Evolutionary conservation across 1,140 invertebrate species (phyloP), one percentile per base, ranked within the genome.

Genomic region (Doryteuthis pealeii): DNA sequence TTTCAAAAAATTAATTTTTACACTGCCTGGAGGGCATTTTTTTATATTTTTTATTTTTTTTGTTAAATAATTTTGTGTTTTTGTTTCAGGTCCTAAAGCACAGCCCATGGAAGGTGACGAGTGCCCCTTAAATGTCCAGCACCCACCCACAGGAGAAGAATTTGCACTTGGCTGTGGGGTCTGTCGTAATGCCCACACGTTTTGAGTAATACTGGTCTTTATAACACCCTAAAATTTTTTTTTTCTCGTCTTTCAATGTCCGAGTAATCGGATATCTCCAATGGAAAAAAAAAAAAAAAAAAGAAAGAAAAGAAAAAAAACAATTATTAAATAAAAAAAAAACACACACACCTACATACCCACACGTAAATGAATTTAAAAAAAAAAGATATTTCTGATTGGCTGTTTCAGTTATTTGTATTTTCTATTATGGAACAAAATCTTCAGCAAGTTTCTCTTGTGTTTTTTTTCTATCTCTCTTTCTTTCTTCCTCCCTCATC

Each of bases 81-180:
- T 65, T 62, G 0, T 72, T n/a, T 62, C n/a, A 96, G 94, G 94
- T 77, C 94, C 96, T 0, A 93, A 95, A 90, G 94, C 93, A 8
- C 94, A 93, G 82, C 94, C 97, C 87, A 84, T 98, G 71, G 93
- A 97, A 79, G 96, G 95, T 26, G 95, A 97, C 12, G 88, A 89
- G 30, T 99, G 97, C 88, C 97, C 97, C 0, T 90, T 99, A 10
- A 95, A 97, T 88, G 93, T 99, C 2, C 93, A 94, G 85, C 97
- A 99, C 91, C 97, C 97, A 68, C 92, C 95, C 12, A 99, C 97
- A 0, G 97, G 97, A 43, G 96, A 99, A 89, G 97, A 99, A 89
- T 99, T 98, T 89, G 97, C 97, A 70, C 91, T 99, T 15, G 97
- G 97, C 75, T 99, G 97, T 90, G 97, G 97, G 30, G 94, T 99